These are phyloP conservation scores for Cygnus atratus DNA, from an alignment of 2,113 vertebrate species.

Conservation along the genomic window DNA sequence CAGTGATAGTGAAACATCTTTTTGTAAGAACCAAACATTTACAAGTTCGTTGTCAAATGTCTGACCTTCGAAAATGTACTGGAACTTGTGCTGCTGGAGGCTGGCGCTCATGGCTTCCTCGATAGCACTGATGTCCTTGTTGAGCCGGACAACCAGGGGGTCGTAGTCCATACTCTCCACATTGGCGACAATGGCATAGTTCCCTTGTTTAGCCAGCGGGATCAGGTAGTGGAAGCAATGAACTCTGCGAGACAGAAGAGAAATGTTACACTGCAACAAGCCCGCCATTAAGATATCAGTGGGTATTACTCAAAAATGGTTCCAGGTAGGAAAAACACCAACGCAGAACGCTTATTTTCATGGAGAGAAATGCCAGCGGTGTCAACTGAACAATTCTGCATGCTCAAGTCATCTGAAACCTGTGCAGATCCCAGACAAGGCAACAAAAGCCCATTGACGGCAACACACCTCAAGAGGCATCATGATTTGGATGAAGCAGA, in stretches of 20 bases:
- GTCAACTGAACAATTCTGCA: neutral
- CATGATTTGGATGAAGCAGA: neutral
- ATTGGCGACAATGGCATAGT: slow-evolving; percentile 97
- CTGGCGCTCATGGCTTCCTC: slow-evolving; percentile 95
- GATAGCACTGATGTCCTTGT: slow-evolving; percentile 96
- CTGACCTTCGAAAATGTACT: slow-evolving; percentile 98
- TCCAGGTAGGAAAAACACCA: neutral
- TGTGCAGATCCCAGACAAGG: neutral
- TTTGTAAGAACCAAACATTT: neutral
- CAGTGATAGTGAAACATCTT: neutral
- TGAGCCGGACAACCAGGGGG: slow-evolving; percentile 94
- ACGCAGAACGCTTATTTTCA: neutral
- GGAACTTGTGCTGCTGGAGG: slow-evolving; percentile 98
- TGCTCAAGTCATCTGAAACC: neutral
- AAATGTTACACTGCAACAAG: fast-evolving
- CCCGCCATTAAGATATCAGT: fast-evolving
- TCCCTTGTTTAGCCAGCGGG: slow-evolving; percentile 94
- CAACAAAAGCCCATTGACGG: neutral
- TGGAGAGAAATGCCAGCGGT: neutral
- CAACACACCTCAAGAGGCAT: neutral
- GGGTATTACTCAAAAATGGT: neutral
- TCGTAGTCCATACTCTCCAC: slow-evolving; percentile 99
- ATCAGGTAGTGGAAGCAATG: slow-evolving; percentile 99
- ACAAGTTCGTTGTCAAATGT: neutral
- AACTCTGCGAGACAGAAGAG: slow-evolving; percentile 77